Evolutionary conservation across 2,888 invertebrate genomes (phyloP).

Genomic region (Zootermopsis nevadensis): DNA sequence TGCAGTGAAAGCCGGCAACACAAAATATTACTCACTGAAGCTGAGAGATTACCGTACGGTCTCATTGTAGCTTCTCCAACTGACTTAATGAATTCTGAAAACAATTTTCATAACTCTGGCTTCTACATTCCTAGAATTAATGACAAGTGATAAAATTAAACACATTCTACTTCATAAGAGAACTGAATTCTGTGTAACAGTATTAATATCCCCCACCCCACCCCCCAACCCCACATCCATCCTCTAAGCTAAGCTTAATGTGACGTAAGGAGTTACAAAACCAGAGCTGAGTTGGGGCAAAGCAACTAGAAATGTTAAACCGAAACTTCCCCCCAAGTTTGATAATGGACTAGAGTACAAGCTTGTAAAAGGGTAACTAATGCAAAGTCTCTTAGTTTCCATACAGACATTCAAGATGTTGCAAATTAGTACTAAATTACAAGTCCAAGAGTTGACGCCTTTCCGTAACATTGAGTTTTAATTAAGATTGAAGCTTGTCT

Average conservation of each 20-base stretch:
- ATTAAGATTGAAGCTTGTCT: not conserved
- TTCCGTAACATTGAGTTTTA: not conserved
- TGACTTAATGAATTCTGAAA: not conserved
- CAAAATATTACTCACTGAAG: too few relatives aligned
- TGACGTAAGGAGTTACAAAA: not conserved
- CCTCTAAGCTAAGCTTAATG: too few relatives aligned
- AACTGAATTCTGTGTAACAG: too few relatives aligned
- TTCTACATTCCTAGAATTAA: not conserved
- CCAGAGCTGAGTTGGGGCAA: not conserved
- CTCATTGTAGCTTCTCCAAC: too few relatives aligned
- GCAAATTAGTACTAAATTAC: constrained; percentile 18
- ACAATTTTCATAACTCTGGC: not conserved
- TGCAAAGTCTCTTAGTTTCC: constrained; percentile 5
- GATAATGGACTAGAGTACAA: constrained; percentile 26
- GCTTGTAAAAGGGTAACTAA: constrained; percentile 8
- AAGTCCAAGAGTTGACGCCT: not conserved
- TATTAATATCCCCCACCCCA: not conserved
- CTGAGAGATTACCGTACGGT: too few relatives aligned
- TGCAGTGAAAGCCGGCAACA: too few relatives aligned
- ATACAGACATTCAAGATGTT: constrained; percentile 12
- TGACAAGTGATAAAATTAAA: not conserved
- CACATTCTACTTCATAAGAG: not conserved
- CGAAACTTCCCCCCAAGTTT: constrained; percentile 4
- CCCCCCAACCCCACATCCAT: too few relatives aligned
- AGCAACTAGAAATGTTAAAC: not conserved